Evolutionary conservation across 2,888 invertebrate genomes (phyloP).

Genomic region (Stenodema calcarata): DNA sequence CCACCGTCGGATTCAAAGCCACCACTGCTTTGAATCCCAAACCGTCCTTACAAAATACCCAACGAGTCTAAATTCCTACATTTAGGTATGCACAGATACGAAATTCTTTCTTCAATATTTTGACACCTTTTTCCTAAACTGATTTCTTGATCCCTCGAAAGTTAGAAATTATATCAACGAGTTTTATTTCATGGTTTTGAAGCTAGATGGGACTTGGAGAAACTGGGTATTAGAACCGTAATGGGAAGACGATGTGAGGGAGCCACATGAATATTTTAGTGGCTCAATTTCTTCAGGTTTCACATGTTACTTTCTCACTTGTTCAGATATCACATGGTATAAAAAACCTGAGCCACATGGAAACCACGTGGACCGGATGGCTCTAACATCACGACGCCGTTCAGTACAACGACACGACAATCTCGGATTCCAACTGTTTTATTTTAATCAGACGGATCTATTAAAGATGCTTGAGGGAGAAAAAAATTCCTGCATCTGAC

Average conservation of each 20-base stretch:
- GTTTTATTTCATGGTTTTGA: too few species aligned
- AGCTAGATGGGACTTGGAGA: too few species aligned
- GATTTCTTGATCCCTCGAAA: too few species aligned
- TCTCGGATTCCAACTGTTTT: neutral
- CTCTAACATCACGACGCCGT: neutral
- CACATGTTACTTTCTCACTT: slow-evolving; percentile 5
- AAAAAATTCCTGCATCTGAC: slow-evolving; percentile 1
- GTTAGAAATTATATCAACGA: too few species aligned
- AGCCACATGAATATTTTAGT: neutral
- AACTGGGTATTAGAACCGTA: neutral
- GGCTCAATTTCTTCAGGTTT: neutral
- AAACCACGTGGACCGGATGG: slow-evolving; percentile 23
- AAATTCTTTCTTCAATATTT: too few species aligned
- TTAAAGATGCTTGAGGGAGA: neutral
- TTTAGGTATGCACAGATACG: too few species aligned
- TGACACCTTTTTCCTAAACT: too few species aligned
- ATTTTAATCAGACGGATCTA: slow-evolving; percentile 17
- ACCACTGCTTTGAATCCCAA: too few species aligned
- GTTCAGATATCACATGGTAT: neutral
- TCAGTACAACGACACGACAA: neutral
- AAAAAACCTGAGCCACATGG: neutral
- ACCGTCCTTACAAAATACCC: too few species aligned
- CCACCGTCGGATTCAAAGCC: too few species aligned
- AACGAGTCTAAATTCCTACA: too few species aligned
- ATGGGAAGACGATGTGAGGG: neutral